These are phyloP conservation scores for Enteromius unitaeniatus DNA, from an alignment of 2,797 vertebrate species.

Conservation along the genomic window DNA sequence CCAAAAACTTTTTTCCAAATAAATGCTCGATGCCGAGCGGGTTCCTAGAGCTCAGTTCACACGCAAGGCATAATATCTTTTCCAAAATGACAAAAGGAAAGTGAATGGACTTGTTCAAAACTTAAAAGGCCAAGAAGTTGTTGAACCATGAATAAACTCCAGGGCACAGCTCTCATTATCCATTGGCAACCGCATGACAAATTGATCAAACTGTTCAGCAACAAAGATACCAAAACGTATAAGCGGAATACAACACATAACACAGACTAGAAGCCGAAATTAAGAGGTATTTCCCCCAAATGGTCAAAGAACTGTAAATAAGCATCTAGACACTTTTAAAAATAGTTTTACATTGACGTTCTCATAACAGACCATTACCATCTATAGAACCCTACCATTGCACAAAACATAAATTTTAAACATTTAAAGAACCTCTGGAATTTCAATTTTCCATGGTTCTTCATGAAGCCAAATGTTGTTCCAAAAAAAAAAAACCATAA, in stretches of 20 bases:
- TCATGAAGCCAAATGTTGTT: too few relatives aligned
- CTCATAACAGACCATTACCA: not conserved
- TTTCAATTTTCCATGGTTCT: too few relatives aligned
- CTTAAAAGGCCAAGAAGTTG: constrained; percentile 13
- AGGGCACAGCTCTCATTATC: not conserved
- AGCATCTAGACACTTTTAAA: not conserved
- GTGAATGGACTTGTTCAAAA: constrained; percentile 24
- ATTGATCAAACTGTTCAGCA: not conserved
- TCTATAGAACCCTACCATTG: too few relatives aligned
- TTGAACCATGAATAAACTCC: constrained; percentile 9
- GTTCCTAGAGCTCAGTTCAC: constrained; percentile 33
- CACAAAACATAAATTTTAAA: too few relatives aligned
- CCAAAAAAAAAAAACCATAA: too few relatives aligned
- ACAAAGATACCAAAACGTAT: not conserved
- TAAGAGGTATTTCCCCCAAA: not conserved
- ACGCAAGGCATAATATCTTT: constrained; percentile 16
- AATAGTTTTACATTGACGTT: not conserved
- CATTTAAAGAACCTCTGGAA: too few relatives aligned
- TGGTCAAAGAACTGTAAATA: not conserved
- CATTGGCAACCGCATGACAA: not conserved
- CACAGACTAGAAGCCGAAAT: not conserved
- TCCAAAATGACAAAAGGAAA: constrained; percentile 32
- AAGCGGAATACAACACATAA: not conserved
- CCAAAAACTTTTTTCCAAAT: constrained; percentile 43
- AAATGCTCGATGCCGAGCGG: constrained; percentile 16